Conservation (phyloP, 2,888 invertebrate species). For the Drosophila greeni region DNA sequence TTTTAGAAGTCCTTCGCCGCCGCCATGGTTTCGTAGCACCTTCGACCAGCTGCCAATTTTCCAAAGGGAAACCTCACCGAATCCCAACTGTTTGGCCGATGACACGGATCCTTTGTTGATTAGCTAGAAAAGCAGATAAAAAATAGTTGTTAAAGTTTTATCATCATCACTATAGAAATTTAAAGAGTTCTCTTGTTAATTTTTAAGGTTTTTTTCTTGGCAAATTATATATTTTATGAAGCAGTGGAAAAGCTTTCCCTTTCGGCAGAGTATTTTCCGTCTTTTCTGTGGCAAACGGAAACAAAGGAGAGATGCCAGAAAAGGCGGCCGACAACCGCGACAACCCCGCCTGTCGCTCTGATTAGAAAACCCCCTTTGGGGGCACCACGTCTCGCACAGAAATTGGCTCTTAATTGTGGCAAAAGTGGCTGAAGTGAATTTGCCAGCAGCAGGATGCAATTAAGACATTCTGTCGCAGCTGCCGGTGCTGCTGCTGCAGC, state of each 20-base stretch:
- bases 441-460: constrained; percentile 65
- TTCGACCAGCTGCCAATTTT: constrained; percentile 41
- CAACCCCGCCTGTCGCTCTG: constrained; percentile 51
- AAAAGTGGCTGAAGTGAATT: constrained; percentile 21
- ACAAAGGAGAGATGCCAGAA: constrained; percentile 44
- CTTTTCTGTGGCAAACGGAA: constrained; percentile 52
- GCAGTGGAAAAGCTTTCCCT: not conserved
- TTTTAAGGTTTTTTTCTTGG: not conserved
- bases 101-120: constrained; percentile 56
- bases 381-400: constrained; percentile 36
- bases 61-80: constrained; percentile 45
- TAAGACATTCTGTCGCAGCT: constrained; percentile 58
- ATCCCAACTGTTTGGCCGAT: constrained; percentile 38
- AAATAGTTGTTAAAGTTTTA: not conserved
- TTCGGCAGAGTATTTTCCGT: not conserved
- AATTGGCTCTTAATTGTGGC: constrained; percentile 71
- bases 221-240: not conserved
- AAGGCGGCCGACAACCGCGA: constrained; percentile 18
- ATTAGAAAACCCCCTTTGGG: constrained; percentile 55
- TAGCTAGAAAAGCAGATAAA: no score
- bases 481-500: not conserved
- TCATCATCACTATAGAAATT: not conserved
- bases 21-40: no score
- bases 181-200: not conserved
- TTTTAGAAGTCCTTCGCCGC: not conserved